phyloP scores from a whole-genome alignment of 2,888 invertebrate species.

The Leptogaster cylindrica region DNA sequence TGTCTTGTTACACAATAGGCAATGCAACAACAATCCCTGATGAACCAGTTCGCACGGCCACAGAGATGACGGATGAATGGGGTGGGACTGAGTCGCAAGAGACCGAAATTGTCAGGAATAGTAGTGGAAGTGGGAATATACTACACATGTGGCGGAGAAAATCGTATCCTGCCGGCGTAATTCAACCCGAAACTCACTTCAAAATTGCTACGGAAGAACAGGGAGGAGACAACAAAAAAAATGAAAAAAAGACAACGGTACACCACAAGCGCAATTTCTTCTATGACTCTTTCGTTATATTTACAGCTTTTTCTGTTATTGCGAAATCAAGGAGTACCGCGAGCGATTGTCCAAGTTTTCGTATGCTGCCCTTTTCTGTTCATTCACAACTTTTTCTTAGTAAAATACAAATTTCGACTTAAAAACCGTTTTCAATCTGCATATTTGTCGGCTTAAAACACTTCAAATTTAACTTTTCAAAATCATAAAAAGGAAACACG shows the following conservation, averaged over 20 bases:
- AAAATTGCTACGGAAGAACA: slow-evolving; percentile 11
- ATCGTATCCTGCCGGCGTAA: slow-evolving; percentile 3
- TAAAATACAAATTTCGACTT: no score
- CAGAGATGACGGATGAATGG: slow-evolving; percentile 14
- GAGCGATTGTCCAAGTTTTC: no score
- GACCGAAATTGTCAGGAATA: slow-evolving; percentile 12
- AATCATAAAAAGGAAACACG: no score
- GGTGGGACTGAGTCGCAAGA: slow-evolving; percentile 21
- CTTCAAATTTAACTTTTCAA: no score
- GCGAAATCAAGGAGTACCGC: no score
- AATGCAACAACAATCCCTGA: slow-evolving; percentile 42
- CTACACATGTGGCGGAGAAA: neutral
- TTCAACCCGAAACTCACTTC: slow-evolving; percentile 1
- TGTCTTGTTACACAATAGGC: slow-evolving; percentile 46
- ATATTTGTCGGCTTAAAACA: no score
- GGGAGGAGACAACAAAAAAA: slow-evolving; percentile 9
- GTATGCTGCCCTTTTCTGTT: no score
- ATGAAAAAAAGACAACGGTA: slow-evolving; percentile 6
- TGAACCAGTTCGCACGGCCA: slow-evolving; percentile 20
- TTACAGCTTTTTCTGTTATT: no score
- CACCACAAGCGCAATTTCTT: slow-evolving; percentile 30
- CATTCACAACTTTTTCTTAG: no score
- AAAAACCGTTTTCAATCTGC: no score
- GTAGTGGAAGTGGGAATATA: slow-evolving; percentile 1
- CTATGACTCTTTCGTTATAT: no score